A percentile compares a stretch with the other conserved stretches of the same genome.
Conservation (phyloP, 2,113 vertebrate species). For the Antennarius striatus region DNA sequence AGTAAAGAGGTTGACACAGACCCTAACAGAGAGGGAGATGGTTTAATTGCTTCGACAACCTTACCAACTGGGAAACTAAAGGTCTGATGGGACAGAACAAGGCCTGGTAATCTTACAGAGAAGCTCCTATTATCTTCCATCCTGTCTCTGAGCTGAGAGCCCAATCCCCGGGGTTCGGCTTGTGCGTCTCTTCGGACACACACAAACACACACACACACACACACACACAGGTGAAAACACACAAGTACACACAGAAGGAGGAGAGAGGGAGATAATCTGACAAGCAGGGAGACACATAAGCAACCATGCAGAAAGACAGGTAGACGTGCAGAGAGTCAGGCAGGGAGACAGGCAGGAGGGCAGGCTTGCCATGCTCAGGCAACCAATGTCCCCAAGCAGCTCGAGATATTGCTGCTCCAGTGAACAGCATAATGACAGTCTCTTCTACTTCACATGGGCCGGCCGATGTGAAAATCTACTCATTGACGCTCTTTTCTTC, state of each 20-base stretch:
- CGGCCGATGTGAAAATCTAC: slow-evolving; percentile 65
- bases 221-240: not conserved
- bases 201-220: slow-evolving; percentile 10
- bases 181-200: slow-evolving; percentile 19
- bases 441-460: slow-evolving; percentile 69
- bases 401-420: slow-evolving; percentile 76
- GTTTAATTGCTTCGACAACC: slow-evolving; percentile 52
- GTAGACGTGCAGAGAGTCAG: slow-evolving; percentile 30
- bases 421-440: slow-evolving; percentile 80
- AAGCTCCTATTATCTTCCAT: slow-evolving; percentile 55
- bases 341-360: slow-evolving; percentile 39
- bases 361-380: slow-evolving; percentile 51
- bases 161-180: slow-evolving; percentile 36
- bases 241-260: slow-evolving; percentile 22
- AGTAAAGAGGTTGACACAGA: slow-evolving; percentile 26
- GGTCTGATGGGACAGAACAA: slow-evolving; percentile 31
- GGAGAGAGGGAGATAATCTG: slow-evolving; percentile 10
- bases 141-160: slow-evolving; percentile 34
- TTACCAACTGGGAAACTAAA: slow-evolving; percentile 8
- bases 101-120: slow-evolving; percentile 50
- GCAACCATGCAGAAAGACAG: slow-evolving; percentile 23
- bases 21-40: slow-evolving; percentile 7
- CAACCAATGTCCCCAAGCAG: slow-evolving; percentile 70
- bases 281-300: slow-evolving; percentile 10
- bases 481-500: slow-evolving; percentile 44